Evolutionary conservation across 2,113 vertebrate genomes (phyloP).

Genomic region (Symphodus melops): DNA sequence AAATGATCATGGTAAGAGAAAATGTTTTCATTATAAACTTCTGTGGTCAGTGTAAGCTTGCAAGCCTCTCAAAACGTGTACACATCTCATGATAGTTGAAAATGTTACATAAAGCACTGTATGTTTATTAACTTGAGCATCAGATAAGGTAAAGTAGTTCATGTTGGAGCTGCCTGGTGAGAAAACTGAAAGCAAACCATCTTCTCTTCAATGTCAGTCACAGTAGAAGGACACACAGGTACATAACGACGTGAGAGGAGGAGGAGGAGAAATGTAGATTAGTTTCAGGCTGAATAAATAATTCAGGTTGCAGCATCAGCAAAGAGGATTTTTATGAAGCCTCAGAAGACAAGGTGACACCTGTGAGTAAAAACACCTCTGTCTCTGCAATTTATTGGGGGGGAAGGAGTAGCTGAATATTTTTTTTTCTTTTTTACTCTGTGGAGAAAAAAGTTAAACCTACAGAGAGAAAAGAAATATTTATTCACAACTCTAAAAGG

Average conservation of each 20-base stretch:
- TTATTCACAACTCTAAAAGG: constrained; percentile 27
- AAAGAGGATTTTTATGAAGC: constrained; percentile 54
- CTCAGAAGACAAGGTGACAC: constrained; percentile 66
- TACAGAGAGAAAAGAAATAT: constrained; percentile 5
- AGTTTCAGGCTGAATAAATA: constrained; percentile 65
- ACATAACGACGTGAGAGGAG: constrained; percentile 14
- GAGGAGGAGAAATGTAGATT: constrained; percentile 39
- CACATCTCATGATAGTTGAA: neutral
- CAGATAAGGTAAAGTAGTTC: neutral
- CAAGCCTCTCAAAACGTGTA: neutral
- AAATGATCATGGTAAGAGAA: neutral
- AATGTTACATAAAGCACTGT: neutral
- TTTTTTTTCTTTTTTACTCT: constrained; percentile 13
- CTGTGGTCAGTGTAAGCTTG: neutral
- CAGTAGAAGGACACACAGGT: constrained; percentile 43
- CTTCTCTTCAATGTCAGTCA: constrained; percentile 34
- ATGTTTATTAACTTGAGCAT: neutral
- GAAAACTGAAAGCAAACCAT: constrained; percentile 11
- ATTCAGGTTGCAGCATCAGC: constrained; percentile 67
- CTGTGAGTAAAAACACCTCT: constrained; percentile 34
- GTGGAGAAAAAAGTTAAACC: neutral
- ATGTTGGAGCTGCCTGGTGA: neutral
- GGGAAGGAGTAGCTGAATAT: neutral
- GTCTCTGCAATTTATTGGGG: constrained; percentile 8
- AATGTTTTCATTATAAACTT: neutral